Evolutionary conservation across 2,888 invertebrate genomes (phyloP), one percentile per base, ranked within the genome.

Genomic region (Seira ritae): DNA sequence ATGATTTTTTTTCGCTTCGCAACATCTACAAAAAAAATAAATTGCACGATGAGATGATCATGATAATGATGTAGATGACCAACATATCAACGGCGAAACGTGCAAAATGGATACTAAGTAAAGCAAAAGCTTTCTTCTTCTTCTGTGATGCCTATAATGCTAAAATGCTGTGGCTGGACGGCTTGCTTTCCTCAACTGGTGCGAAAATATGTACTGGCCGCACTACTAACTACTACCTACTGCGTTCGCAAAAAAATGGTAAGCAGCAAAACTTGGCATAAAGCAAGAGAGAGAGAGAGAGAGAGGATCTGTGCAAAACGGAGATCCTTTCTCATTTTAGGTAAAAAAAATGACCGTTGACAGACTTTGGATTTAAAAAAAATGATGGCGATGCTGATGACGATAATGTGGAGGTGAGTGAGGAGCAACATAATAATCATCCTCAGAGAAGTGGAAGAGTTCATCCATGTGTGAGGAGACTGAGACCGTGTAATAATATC

Each of bases 291-390:
- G 20, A 15, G 2, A 19, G 1, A 19, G 10, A 6, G 6, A n/a
- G 6, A 12, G 2, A 23, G 24, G 4, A 31, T 23, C 12, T n/a
- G 22, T n/a, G 66, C 17, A 62, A 62, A 62, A 62, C 17, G 20
- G 66, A 19, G 12, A 66, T n/a, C 17, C 6, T 17, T 66, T 17
- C 65, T 65, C 12, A 6, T 20, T 19, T 65, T 65, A 19, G 20
- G 69, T 19, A 68, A 2, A 2, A 24, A 69, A 19, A 19, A n/a
- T 82, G 77, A 60, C 82, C 76, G 82, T 82, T 82, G 82, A 82
- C 77, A 72, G 72, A 82, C 82, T 82, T 82, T 82, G 82, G 76
- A 75, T 69, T n/a, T 74, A 31, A 50, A 50, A 46, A 55, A 17
- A 6, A 55, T 55, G 55, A 55, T 55, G 3, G n/a, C 12, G 55